Evolutionary conservation across 2,113 vertebrate species (phyloP).

Genomic region (Parotia lawesii): DNA sequence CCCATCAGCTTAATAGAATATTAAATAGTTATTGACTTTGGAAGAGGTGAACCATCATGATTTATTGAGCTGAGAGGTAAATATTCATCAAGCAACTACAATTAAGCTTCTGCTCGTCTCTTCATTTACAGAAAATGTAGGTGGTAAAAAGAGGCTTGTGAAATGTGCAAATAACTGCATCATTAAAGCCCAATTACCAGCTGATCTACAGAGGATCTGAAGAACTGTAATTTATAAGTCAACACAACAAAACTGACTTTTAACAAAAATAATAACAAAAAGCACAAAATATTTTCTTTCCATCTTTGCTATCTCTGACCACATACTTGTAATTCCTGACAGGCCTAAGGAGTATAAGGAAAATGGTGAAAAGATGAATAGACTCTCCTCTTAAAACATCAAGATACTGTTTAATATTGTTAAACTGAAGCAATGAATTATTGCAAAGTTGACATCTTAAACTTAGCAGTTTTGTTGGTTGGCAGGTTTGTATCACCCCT

Average conservation of each 20-base stretch:
- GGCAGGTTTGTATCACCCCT: neutral
- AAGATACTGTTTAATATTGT: neutral
- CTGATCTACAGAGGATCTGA: neutral
- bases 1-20: constrained; percentile 44
- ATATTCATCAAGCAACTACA: constrained; percentile 22
- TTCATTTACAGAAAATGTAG: constrained; percentile 22
- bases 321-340: neutral
- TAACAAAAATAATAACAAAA: neutral
- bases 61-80: constrained; percentile 44
- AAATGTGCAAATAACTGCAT: constrained; percentile 6
- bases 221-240: neutral
- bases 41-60: constrained; percentile 35
- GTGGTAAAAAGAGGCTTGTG: neutral
- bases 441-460: neutral
- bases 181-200: neutral
- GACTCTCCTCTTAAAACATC: neutral
- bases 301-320: neutral
- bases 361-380: neutral
- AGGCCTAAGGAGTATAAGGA: neutral
- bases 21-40: constrained; percentile 54
- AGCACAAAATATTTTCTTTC: neutral
- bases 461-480: neutral
- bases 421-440: neutral
- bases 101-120: constrained; percentile 2
- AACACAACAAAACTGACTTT: neutral